These are phyloP conservation scores for Passer montanus DNA, from an alignment of 2,113 vertebrate species.

Conservation along the genomic window DNA sequence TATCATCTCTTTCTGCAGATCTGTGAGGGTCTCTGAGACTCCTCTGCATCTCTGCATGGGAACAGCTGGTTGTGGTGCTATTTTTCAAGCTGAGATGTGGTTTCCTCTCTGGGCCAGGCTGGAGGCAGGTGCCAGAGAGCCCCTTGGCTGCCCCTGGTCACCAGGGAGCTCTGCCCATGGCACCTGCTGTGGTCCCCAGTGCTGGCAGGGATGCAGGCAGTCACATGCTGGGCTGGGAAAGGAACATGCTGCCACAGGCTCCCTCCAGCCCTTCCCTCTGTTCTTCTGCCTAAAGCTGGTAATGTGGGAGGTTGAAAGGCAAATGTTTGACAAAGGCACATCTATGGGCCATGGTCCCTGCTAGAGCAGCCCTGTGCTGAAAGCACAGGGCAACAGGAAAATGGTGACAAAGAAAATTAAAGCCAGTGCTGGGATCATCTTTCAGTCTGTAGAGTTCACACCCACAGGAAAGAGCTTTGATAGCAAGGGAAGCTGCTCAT, in stretches of 20 bases:
- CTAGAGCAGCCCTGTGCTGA: background rate
- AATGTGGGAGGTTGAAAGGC: background rate
- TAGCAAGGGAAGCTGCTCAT: background rate
- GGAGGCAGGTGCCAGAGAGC: background rate
- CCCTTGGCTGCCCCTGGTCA: fast-evolving
- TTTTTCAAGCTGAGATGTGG: background rate
- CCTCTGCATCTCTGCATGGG: background rate
- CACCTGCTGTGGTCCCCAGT: fast-evolving
- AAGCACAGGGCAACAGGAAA: background rate
- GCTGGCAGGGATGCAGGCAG: background rate
- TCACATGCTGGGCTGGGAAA: background rate
- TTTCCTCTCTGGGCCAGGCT: background rate
- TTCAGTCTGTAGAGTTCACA: background rate
- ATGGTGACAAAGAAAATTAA: background rate
- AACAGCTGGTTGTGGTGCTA: background rate
- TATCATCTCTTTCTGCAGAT: background rate
- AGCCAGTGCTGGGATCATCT: background rate
- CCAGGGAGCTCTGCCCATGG: fast-evolving
- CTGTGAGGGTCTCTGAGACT: fast-evolving
- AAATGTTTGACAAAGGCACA: background rate
- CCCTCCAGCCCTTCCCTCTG: background rate
- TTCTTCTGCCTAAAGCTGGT: background rate
- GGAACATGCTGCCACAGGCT: fast-evolving
- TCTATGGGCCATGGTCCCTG: fast-evolving
- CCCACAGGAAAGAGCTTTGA: background rate